Conservation (phyloP, 2,797 vertebrate genomes). For the Erpetoichthys calabaricus region DNA sequence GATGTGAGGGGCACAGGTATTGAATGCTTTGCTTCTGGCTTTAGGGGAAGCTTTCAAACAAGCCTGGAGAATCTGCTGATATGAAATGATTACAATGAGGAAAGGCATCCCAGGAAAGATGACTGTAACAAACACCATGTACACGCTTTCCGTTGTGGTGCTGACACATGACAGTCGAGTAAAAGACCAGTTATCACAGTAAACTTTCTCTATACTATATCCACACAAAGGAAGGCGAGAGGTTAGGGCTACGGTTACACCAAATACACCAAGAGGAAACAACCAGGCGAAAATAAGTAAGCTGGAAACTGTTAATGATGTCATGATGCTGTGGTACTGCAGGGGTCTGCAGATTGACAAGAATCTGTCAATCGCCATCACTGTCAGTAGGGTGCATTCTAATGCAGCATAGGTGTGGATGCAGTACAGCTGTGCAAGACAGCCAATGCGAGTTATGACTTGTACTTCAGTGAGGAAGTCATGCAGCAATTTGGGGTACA, state of each 20-base stretch:
- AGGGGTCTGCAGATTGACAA: not conserved
- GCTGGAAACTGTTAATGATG: not conserved
- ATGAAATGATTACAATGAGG: no score
- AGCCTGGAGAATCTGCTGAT: no score
- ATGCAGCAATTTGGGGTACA: constrained; percentile 24
- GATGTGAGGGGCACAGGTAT: no score
- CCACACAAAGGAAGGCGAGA: no score
- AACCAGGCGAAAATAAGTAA: not conserved
- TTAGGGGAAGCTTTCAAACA: no score
- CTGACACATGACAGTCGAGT: no score
- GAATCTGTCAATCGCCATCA: not conserved
- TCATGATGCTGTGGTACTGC: constrained; percentile 1
- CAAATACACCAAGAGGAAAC: not conserved
- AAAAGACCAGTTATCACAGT: no score
- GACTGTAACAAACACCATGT: no score
- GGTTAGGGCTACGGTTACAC: not conserved
- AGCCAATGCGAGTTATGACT: not conserved
- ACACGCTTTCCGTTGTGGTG: no score
- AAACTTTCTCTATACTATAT: no score
- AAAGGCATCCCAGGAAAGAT: no score
- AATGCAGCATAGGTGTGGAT: not conserved
- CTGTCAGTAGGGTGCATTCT: not conserved
- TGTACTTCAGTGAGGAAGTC: constrained; percentile 16
- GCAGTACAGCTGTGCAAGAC: not conserved
- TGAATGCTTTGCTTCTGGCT: no score